Conservation (phyloP, 2,888 invertebrate genomes). For the Ariolimax columbianus region DNA sequence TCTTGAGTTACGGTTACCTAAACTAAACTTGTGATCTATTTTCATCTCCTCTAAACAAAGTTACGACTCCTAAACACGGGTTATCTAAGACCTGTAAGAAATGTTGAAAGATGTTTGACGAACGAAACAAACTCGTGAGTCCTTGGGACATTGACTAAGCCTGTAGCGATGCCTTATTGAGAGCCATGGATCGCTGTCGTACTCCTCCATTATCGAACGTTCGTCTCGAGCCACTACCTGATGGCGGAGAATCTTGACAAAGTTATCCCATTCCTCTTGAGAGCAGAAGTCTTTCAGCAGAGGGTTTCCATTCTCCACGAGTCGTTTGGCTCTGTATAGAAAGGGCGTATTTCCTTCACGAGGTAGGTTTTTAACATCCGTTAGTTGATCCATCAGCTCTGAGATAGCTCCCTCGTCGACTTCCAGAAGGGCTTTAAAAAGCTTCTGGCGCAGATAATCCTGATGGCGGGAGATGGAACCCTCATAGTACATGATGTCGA, state of each 20-base stretch:
- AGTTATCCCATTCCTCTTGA: conserved; percentile 55
- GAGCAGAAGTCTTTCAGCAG: conserved; percentile 57
- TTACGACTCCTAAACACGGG: no score
- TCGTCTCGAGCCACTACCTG: conserved; percentile 54
- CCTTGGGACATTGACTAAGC: conserved; percentile 51
- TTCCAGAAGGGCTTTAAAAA: conserved; percentile 57
- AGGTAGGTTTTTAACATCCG: conserved; percentile 40
- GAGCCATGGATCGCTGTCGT: conserved; percentile 59
- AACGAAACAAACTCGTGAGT: conserved; percentile 53
- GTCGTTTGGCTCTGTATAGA: conserved; percentile 54
- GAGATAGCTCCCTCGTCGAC: conserved; percentile 52
- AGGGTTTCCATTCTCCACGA: conserved; percentile 54
- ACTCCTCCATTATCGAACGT: conserved; percentile 56
- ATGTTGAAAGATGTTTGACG: conserved; percentile 53
- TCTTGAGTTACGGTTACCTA: no score
- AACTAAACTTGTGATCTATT: no score
- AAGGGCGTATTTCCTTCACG: conserved; percentile 47
- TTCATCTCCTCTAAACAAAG: no score
- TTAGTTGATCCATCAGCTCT: conserved; percentile 40
- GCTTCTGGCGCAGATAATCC: conserved; percentile 55
- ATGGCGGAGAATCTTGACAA: conserved; percentile 44
- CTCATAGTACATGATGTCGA: conserved; percentile 65
- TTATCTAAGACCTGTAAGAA: conserved; percentile 40
- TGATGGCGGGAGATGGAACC: conserved; percentile 59
- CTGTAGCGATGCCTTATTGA: conserved; percentile 57